Evolutionary conservation across 2,113 vertebrate genomes (phyloP), one percentile per base, ranked within the genome.

Genomic region (Cyphomyrus plagiostoma): DNA sequence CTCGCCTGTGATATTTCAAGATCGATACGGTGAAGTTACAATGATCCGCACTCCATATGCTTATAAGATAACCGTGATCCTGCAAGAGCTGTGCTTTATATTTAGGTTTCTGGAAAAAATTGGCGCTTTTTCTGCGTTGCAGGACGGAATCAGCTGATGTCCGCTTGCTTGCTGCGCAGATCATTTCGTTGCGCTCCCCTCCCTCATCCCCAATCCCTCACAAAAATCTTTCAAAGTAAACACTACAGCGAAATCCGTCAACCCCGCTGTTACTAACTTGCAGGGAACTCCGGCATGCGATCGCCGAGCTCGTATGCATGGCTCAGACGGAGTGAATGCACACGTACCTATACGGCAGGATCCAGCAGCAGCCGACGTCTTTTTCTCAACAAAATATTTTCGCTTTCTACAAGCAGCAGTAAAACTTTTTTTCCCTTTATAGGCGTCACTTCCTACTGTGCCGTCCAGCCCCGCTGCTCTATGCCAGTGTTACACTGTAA

Each of bases 371-470:
- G 56, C 53, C 87, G 87, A 66, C 85, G 87, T 62, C 19, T 88
- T 88, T 80, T 87, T 53, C 85, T 56, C 85, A 17, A 19, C 87
- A 62, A 19, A 66, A 62, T 62, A 62, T 88, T 87, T 86, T 87
- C 85, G 56, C 87, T 58, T 88, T 62, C 87, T 88, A 45, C 87
- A 45, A 42, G 52, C 52, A 62, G 53, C 87, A 88, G n/a, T 50
- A 86, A 53, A 88, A 88, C 17, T 45, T 88, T 88, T 45, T 88
- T 23, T 19, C 86, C 86, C 86, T 58, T 88, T 21, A 50, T 19
- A 88, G 87, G 87, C 87, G 87, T 88, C 87, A 88, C 87, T 88
- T 88, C 87, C 87, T 88, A 88, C 87, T 66, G 87, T 66, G 13
- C 87, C 19, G 53, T 66, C 87, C 19, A 66, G 87, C 52, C 52